Evolutionary conservation across 2,113 vertebrate genomes (phyloP).

Genomic region (Thymallus thymallus): DNA sequence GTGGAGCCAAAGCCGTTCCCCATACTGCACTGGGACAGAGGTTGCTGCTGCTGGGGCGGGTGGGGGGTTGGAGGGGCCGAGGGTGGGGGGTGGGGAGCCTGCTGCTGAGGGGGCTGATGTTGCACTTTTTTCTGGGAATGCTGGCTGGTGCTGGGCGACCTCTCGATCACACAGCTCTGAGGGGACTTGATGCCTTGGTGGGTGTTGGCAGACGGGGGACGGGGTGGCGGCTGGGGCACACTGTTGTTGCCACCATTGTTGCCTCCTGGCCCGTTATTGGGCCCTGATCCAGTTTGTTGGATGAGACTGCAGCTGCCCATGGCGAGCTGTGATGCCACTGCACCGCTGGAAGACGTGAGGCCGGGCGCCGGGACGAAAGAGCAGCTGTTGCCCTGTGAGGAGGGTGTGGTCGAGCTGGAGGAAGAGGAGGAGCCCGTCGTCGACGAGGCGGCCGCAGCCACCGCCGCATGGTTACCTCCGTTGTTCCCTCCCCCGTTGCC

Average conservation of each 20-base stretch:
- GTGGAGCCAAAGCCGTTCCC: constrained; percentile 93
- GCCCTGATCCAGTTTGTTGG: constrained; percentile 69
- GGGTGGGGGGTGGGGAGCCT: constrained; percentile 65
- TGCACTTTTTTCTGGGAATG: constrained; percentile 74
- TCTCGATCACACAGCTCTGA: constrained; percentile 94
- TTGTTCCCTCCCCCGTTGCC: constrained; percentile 86
- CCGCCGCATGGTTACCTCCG: constrained; percentile 73
- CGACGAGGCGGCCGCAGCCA: constrained; percentile 44
- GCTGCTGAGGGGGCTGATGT: constrained; percentile 29
- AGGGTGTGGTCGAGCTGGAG: constrained; percentile 65
- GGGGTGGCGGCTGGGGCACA: constrained; percentile 73
- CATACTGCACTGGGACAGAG: constrained; percentile 97
- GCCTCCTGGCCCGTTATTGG: constrained; percentile 26
- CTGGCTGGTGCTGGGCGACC: constrained; percentile 92
- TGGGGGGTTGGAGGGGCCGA: constrained; percentile 76
- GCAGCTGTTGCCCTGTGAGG: constrained; percentile 78
- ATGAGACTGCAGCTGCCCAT: constrained; percentile 94
- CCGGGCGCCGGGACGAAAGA: constrained; percentile 70
- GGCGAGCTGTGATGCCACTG: constrained; percentile 81
- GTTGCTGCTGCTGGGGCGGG: constrained; percentile 65
- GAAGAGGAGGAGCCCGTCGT: constrained; percentile 49
- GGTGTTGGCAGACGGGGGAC: constrained; percentile 67
- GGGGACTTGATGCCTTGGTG: constrained; percentile 90
- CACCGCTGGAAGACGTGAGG: constrained; percentile 70
- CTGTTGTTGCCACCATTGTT: constrained; percentile 54